A percentile compares a stretch with the other conserved stretches of the same genome.
Evolutionary conservation across 2,888 invertebrate species (phyloP).

Genomic region (Philereme transversata): DNA sequence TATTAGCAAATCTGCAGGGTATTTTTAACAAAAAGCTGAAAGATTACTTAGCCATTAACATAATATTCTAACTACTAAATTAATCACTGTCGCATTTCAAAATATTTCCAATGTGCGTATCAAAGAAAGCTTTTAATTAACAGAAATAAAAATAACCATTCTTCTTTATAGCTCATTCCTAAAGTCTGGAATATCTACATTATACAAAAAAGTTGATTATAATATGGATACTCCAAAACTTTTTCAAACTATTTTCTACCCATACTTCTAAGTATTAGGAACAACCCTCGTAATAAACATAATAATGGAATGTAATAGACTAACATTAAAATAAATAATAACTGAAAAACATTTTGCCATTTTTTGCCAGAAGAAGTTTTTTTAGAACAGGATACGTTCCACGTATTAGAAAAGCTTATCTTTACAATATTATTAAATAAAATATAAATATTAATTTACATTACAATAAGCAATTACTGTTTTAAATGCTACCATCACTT

Average conservation of each 20-base stretch:
- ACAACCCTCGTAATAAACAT: conserved; percentile 68
- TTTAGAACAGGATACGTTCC: conserved; percentile 64
- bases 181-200: conserved; percentile 28
- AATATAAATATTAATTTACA: conserved; percentile 83
- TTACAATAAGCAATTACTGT: conserved; percentile 78
- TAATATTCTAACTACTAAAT: neutral
- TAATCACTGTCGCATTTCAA: conserved; percentile 15
- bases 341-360: conserved; percentile 34
- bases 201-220: conserved; percentile 8
- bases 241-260: conserved; percentile 44
- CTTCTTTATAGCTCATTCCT: conserved; percentile 39
- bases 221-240: conserved; percentile 23
- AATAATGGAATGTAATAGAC: conserved; percentile 61
- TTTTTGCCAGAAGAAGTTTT: conserved; percentile 31
- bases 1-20: neutral
- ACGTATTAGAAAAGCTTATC: conserved; percentile 67
- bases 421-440: conserved; percentile 79
- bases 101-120: conserved; percentile 43
- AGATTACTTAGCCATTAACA: neutral
- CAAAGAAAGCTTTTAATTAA: conserved; percentile 47
- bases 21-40: neutral
- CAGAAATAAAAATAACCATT: conserved; percentile 44
- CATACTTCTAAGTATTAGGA: conserved; percentile 68
- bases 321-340: conserved; percentile 60
- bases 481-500: conserved; percentile 77